Base-by-base conservation (phyloP, 1,140 invertebrate species). In the Meloidogyne exigua region DNA sequence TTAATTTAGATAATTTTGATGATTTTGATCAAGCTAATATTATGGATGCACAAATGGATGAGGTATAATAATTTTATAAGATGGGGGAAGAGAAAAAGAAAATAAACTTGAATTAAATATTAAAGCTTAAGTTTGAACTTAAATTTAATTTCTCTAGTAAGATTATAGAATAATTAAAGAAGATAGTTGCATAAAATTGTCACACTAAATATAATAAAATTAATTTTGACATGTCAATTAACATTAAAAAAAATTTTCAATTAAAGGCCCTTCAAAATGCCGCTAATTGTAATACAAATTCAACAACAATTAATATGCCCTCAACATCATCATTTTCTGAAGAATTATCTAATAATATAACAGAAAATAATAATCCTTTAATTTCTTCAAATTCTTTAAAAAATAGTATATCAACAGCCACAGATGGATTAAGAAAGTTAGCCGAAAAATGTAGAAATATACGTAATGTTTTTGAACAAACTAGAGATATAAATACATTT, bases 11-110 rank as follows among this genome's bases (percentile, higher is more conserved):
- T n/a, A 73, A 26, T 39, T 65, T 32, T 23, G 72, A 73, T 26
- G 72, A 73, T 28, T 73, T n/a, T 32, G 72, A 73, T 36, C 72
- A 66, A 23, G 5, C 72, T 11, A 73, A 73, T 64, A 65, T 73
- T 32, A 36, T 64, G 72, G 72, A 73, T 36, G 72, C 72, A 7
- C 11, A 28, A 21, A 23, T 57, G 71, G 39, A 72, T 64, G 72
- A 73, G 12, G 12, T 36, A 64, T n/a, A 57, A 9, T n/a, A n/a
- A 57, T n/a, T n/a, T n/a, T n/a, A n/a, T n/a, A n/a, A n/a, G n/a
- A n/a, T n/a, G n/a, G n/a, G n/a, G n/a, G n/a, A n/a, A n/a, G n/a
- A n/a, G n/a, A n/a, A n/a, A n/a, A n/a, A n/a, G n/a, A n/a, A 57
- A n/a, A 57, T n/a, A 57, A 49, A 49, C 18, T 18, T n/a, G n/a